These are phyloP conservation scores for Hemichromis elongatus DNA, from an alignment of 2,113 vertebrate genomes.

Conservation along the genomic window DNA sequence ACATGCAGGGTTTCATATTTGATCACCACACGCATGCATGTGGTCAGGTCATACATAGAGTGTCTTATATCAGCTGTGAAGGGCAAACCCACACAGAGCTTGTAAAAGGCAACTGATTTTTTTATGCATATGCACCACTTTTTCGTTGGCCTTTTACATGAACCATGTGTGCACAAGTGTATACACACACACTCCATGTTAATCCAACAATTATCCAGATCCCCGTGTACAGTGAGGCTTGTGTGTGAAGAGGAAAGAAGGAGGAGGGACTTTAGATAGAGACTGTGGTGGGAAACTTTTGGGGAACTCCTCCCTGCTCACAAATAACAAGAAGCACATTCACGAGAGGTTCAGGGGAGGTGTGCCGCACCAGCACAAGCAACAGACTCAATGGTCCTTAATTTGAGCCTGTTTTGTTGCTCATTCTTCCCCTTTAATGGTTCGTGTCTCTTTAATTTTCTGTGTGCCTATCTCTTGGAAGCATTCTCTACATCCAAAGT, in stretches of 20 bases:
- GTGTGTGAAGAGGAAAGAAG: background rate
- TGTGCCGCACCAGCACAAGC: slow-evolving; percentile 1
- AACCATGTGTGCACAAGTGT: background rate
- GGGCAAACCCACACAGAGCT: background rate
- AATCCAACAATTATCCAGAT: background rate
- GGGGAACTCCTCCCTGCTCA: slow-evolving; percentile 24
- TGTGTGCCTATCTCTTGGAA: background rate
- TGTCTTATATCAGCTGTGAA: slow-evolving; percentile 34
- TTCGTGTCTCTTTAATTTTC: background rate
- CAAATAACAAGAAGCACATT: slow-evolving; percentile 50
- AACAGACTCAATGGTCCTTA: background rate
- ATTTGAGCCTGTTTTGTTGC: background rate
- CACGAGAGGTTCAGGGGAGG: slow-evolving; percentile 15
- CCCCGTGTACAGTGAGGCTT: slow-evolving; percentile 4
- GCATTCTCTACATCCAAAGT: background rate
- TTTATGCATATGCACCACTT: background rate
- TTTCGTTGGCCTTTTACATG: background rate
- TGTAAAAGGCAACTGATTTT: background rate
- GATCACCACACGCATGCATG: slow-evolving; percentile 18
- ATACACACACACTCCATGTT: background rate
- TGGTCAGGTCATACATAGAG: background rate
- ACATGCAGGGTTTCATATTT: slow-evolving; percentile 44
- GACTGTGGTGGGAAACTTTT: slow-evolving; percentile 3
- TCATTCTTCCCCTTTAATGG: background rate
- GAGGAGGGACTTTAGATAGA: background rate